phyloP scores from a whole-genome alignment of 2,113 vertebrate genomes.

The Antechinus stuartii region DNA sequence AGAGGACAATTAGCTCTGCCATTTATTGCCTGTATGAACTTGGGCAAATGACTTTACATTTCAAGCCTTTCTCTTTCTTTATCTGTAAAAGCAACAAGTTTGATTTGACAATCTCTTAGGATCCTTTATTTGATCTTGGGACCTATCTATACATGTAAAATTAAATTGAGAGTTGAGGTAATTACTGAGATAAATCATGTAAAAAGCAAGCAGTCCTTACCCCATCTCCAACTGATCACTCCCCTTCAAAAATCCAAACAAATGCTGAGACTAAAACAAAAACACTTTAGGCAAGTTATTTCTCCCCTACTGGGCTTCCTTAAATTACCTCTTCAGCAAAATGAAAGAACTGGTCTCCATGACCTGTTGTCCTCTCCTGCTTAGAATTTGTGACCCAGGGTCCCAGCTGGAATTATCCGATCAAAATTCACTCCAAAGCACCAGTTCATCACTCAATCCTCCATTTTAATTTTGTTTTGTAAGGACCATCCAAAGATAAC shows the following conservation, averaged over 20 bases:
- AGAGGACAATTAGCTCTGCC: background rate
- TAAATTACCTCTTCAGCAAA: background rate
- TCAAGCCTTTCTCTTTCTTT: background rate
- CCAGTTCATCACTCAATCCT: background rate
- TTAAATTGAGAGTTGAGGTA: slow-evolving; percentile 18
- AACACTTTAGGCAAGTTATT: background rate
- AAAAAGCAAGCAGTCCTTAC: slow-evolving; percentile 33
- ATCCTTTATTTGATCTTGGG: background rate
- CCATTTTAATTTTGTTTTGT: slow-evolving; percentile 14
- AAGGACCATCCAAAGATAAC: slow-evolving; percentile 33
- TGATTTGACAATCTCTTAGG: background rate
- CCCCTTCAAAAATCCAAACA: slow-evolving; percentile 35
- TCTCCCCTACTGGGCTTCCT: background rate
- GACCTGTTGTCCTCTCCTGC: background rate
- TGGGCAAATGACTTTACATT: background rate
- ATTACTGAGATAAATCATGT: slow-evolving; percentile 40
- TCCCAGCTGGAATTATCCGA: background rate
- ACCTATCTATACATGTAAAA: background rate
- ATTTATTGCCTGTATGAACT: background rate
- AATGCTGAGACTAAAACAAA: background rate
- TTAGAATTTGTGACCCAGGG: background rate
- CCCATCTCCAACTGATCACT: slow-evolving; percentile 16
- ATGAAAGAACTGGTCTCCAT: background rate
- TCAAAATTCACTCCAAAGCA: background rate
- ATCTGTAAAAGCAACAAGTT: background rate